A percentile compares a stretch with the other conserved stretches of the same genome.
These are phyloP conservation scores for Varroa destructor DNA, from an alignment of 1,140 invertebrate genomes.

Conservation along the genomic window DNA sequence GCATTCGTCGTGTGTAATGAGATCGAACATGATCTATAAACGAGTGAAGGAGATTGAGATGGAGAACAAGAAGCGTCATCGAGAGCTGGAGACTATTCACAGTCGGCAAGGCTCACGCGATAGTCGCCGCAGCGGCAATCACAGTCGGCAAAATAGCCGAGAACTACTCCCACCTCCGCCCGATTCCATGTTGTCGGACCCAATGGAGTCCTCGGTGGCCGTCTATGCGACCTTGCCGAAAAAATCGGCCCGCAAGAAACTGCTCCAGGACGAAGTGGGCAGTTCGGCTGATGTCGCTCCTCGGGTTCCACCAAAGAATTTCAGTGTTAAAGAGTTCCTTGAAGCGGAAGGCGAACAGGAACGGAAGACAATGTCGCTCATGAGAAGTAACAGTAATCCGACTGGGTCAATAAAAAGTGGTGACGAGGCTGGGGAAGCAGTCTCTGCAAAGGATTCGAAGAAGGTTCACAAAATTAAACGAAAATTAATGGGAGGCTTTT, in stretches of 20 bases:
- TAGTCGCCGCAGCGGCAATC: conserved; percentile 43
- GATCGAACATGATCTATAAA: conserved; percentile 66
- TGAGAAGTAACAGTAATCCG: conserved; percentile 31
- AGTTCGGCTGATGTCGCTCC: conserved; percentile 63
- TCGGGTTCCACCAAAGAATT: conserved; percentile 46
- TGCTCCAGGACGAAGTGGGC: conserved; percentile 53
- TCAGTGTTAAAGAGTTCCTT: conserved; percentile 38
- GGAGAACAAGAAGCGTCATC: conserved; percentile 32
- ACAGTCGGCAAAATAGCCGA: conserved; percentile 48
- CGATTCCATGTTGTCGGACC: conserved; percentile 12
- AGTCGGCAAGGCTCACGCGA: conserved; percentile 30
- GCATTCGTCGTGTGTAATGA: conserved; percentile 82
- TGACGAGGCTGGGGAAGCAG: conserved; percentile 30
- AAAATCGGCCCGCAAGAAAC: conserved; percentile 42
- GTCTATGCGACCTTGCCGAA: conserved; percentile 77
- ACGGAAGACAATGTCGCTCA: conserved; percentile 45
- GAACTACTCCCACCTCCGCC: conserved; percentile 43
- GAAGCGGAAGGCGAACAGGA: conserved; percentile 46
- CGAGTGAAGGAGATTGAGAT: conserved; percentile 45
- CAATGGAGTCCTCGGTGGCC: conserved; percentile 22
- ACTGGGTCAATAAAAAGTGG: conserved; percentile 40
- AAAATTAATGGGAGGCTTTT: conserved; percentile 75
- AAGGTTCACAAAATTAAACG: conserved; percentile 78
- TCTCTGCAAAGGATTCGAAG: conserved; percentile 48
- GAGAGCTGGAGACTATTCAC: conserved; percentile 33